phyloP scores from a whole-genome alignment of 2,888 invertebrate species.

The Xestia c-nigrum region DNA sequence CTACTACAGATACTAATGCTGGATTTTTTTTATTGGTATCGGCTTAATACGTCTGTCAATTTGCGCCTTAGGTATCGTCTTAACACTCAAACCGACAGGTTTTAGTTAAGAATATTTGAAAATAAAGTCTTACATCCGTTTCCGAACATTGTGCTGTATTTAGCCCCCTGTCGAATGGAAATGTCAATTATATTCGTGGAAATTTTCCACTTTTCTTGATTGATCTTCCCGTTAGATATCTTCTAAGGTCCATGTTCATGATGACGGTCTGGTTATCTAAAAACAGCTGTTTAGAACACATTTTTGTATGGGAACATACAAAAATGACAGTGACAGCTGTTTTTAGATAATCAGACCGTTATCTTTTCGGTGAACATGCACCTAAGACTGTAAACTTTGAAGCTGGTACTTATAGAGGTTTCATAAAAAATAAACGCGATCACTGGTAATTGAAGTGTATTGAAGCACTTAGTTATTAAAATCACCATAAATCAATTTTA shows the following conservation, averaged over 20 bases:
- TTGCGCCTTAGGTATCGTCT: background rate
- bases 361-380: no score
- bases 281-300: no score
- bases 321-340: no score
- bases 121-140: background rate
- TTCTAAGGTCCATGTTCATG: no score
- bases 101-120: background rate
- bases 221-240: background rate
- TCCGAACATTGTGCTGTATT: background rate
- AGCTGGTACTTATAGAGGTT: background rate
- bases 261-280: no score
- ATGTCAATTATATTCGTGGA: background rate
- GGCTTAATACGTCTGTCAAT: background rate
- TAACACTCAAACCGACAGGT: background rate
- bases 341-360: no score
- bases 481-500: slow-evolving; percentile 29
- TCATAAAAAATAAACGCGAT: slow-evolving; percentile 1
- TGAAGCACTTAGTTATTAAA: slow-evolving; percentile 17
- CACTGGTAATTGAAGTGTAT: background rate
- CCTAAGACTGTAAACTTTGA: background rate
- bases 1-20: background rate
- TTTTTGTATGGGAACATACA: no score
- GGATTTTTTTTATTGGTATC: background rate
- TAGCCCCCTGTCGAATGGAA: background rate
- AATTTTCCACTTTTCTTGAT: background rate